These are phyloP conservation scores for Heterotilapia buettikoferi DNA, from an alignment of 2,113 vertebrate species.

Conservation along the genomic window DNA sequence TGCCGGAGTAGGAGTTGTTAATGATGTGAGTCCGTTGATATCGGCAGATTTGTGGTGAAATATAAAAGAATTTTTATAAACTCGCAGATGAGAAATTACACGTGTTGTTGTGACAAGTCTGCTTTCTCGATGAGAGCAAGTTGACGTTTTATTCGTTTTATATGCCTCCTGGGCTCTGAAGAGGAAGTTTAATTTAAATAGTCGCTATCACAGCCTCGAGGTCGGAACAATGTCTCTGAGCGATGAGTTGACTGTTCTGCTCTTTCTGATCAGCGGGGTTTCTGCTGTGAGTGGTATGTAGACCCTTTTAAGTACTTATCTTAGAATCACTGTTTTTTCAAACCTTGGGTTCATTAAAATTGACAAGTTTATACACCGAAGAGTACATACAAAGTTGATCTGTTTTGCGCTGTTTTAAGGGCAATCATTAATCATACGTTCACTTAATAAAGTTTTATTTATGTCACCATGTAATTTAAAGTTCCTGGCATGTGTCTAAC, in stretches of 20 bases:
- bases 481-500: background rate
- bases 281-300: background rate
- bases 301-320: background rate
- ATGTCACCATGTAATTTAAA: background rate
- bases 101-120: background rate
- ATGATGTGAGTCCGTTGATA: background rate
- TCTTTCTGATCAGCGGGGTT: background rate
- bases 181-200: background rate
- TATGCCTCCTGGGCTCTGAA: background rate
- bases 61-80: background rate
- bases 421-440: background rate
- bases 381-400: rapidly evolving
- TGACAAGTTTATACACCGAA: background rate
- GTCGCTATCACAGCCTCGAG: background rate
- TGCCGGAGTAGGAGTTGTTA: too few species aligned
- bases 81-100: background rate
- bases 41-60: background rate
- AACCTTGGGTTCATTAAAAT: background rate
- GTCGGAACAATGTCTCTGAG: background rate
- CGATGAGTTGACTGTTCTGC: background rate
- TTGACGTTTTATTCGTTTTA: background rate
- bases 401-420: background rate
- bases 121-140: background rate
- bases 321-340: background rate
- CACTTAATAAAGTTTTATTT: background rate